Base-by-base conservation (phyloP, 2,888 invertebrate species). In the Tenthredo livida region DNA sequence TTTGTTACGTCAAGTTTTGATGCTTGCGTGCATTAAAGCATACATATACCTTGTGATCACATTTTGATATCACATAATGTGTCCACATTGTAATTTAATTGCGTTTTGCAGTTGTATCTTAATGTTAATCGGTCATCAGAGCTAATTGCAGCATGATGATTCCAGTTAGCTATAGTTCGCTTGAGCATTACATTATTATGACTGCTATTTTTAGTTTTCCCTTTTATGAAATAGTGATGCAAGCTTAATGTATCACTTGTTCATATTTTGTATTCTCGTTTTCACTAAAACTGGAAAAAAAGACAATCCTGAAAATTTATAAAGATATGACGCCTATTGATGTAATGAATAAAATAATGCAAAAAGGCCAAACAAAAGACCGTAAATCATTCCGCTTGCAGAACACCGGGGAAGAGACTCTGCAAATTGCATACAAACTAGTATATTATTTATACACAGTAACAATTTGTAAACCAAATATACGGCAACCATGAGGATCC, bases 321-420 rank as follows among this genome's bases (percentile, higher is more conserved):
- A 96, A 96, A 90, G 96, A 97, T 84, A 99, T 99, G 99, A 95
- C 97, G 0, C 94, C 97, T 84, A 94, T 99, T 12, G 97, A 97
- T 91, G 96, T 97, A 21, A 97, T 99, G 98, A 99, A 99, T 92
- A 97, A 97, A 92, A 98, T 99, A 90, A 93, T 99, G 84, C 99
- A 99, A 89, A 99, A 99, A 94, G 98, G 99, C 84, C 99, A 99
- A 93, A 87, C 96, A 78, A 99, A 99, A 94, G 98, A 99, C 0
- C 95, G 99, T 85, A 99, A 99, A 90, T 99, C 99, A 0, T 99
- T 99, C 94, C 99, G 99, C 93, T 99, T 99, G 99, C 99, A 99
- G 0, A 98, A 97, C 94, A 98, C 97, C 90, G 99, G 99, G 0
- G 99, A 99, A 93, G 99, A 99, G 94, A 99, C 98, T 0, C 96